These are phyloP conservation scores for Myrmophylax atrothorax DNA, from an alignment of 2,113 vertebrate genomes.

Conservation along the genomic window DNA sequence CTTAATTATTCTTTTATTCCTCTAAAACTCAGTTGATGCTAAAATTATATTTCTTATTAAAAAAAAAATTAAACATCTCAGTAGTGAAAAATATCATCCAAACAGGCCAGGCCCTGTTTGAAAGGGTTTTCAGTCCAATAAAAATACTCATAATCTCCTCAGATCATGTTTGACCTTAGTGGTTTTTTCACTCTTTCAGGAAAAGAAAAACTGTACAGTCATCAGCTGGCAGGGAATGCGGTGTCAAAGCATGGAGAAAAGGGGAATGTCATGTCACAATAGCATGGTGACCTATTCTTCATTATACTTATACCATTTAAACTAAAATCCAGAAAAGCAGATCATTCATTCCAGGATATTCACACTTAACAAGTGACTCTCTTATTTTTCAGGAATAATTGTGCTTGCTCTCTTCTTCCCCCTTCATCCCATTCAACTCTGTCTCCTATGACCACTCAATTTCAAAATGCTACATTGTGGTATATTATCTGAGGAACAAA, in stretches of 20 bases:
- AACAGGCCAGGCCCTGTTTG: not conserved
- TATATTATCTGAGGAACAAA: slow-evolving; percentile 25
- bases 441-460: not conserved
- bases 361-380: not conserved
- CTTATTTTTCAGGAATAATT: not conserved
- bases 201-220: not conserved
- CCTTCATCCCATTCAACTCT: not conserved
- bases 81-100: slow-evolving; percentile 45
- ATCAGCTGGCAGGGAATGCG: not conserved
- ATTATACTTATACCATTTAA: not conserved
- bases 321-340: not conserved
- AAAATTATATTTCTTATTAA: slow-evolving; percentile 53
- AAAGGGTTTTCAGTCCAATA: slow-evolving; percentile 2
- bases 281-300: not conserved
- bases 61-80: not conserved
- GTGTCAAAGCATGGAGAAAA: not conserved
- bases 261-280: not conserved
- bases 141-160: not conserved
- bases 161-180: not conserved
- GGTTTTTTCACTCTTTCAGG: not conserved
- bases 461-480: not conserved
- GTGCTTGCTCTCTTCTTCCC: not conserved
- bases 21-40: slow-evolving; percentile 56
- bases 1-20: not conserved
- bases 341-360: not conserved